Evolutionary conservation across 1,140 invertebrate genomes (phyloP).

Genomic region (Metaphire vulgaris): DNA sequence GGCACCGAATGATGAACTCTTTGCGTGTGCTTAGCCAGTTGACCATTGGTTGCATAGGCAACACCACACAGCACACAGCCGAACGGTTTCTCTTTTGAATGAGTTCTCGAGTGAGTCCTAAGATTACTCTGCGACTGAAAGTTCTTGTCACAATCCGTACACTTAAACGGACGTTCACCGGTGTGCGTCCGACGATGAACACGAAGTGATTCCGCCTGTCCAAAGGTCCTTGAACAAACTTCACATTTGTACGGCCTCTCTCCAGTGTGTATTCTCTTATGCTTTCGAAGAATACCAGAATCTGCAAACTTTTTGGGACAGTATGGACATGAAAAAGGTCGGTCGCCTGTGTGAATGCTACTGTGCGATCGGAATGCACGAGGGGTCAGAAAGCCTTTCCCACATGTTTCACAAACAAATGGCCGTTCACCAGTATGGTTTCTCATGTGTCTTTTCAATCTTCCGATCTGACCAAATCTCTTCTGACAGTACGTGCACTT

Average conservation of each 20-base stretch:
- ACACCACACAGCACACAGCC: constrained; percentile 49
- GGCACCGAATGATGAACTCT: constrained; percentile 37
- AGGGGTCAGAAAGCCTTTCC: constrained; percentile 92
- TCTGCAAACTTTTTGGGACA: constrained; percentile 94
- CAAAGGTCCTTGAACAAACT: constrained; percentile 32
- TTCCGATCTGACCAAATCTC: constrained; percentile 50
- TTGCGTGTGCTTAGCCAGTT: constrained; percentile 37
- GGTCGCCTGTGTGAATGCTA: constrained; percentile 63
- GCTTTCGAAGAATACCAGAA: constrained; percentile 60
- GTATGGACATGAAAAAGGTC: constrained; percentile 93
- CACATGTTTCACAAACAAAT: constrained; percentile 1
- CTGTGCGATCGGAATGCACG: constrained; percentile 77
- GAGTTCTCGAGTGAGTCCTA: constrained; percentile 92
- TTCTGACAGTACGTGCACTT: too few species aligned
- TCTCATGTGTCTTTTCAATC: constrained; percentile 87
- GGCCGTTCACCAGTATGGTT: constrained; percentile 59
- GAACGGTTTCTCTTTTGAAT: constrained; percentile 51
- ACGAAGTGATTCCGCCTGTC: constrained; percentile 1
- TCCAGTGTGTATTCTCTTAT: constrained; percentile 32
- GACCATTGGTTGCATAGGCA: constrained; percentile 45
- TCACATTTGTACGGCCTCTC: constrained; percentile 31
- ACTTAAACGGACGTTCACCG: constrained; percentile 55
- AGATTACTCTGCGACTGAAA: constrained; percentile 56
- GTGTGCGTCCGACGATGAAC: constrained; percentile 37
- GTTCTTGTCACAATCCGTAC: constrained; percentile 43